Evolutionary conservation across 2,113 vertebrate genomes (phyloP).

Genomic region (Phycodurus eques): DNA sequence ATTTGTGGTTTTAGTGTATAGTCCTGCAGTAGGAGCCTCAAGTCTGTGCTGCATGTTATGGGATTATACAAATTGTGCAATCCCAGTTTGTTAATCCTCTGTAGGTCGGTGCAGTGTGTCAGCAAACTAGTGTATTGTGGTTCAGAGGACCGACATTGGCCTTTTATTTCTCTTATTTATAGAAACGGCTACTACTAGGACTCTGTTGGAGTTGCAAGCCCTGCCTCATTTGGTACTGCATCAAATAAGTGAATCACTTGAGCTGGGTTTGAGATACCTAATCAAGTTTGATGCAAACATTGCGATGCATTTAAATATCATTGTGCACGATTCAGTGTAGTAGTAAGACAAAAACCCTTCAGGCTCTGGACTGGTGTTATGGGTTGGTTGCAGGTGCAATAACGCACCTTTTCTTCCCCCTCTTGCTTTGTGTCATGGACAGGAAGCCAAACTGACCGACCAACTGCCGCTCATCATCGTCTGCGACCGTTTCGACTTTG

Average conservation of each 20-base stretch:
- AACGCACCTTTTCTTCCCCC: conserved; percentile 2
- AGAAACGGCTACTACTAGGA: background rate
- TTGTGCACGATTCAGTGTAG: background rate
- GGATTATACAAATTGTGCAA: conserved; percentile 43
- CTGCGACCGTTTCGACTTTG: conserved; percentile 96
- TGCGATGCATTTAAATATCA: no score
- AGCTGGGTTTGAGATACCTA: background rate
- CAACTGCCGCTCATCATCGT: conserved; percentile 97
- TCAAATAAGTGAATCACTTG: conserved; percentile 1
- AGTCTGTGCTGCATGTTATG: conserved; percentile 29
- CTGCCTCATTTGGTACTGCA: conserved; percentile 1
- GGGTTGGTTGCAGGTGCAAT: conserved; percentile 4
- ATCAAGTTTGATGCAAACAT: background rate
- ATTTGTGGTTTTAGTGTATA: conserved; percentile 17
- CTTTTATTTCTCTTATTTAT: background rate
- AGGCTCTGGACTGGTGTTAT: background rate
- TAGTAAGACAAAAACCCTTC: background rate
- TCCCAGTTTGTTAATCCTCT: conserved; percentile 77
- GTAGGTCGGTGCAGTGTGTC: conserved; percentile 50
- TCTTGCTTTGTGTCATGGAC: conserved; percentile 43
- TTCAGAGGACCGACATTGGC: conserved; percentile 1
- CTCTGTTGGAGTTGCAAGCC: conserved; percentile 27
- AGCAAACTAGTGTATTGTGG: conserved; percentile 30
- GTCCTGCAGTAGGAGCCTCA: conserved; percentile 13
- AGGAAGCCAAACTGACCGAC: conserved; percentile 98